Evolutionary conservation across 2,113 vertebrate genomes (phyloP).

Genomic region (Equus przewalskii): DNA sequence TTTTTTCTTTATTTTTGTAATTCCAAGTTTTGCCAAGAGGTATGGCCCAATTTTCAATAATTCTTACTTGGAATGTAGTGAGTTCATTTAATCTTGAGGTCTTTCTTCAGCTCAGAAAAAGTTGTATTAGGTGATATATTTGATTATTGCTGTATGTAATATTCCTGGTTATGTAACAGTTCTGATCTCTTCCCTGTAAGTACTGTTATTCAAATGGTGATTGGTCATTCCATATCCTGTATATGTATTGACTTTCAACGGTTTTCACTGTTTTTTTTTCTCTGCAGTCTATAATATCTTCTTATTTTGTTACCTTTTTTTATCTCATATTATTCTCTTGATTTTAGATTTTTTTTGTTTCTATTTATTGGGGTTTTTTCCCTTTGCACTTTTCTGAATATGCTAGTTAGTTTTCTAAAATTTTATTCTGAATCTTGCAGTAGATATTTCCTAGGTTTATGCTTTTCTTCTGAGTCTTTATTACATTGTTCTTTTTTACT

Average conservation of each 20-base stretch:
- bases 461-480: not conserved
- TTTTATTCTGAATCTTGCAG: slow-evolving; percentile 12
- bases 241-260: not conserved
- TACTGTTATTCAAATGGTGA: not conserved
- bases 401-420: not conserved
- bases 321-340: not conserved
- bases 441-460: not conserved
- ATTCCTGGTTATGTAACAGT: not conserved
- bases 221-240: not conserved
- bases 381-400: not conserved
- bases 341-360: not conserved
- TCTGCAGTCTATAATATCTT: not conserved
- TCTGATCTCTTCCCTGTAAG: not conserved
- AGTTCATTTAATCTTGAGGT: not conserved
- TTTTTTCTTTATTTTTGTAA: slow-evolving; percentile 12
- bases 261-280: not conserved
- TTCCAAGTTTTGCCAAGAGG: slow-evolving; percentile 20
- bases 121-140: not conserved
- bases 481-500: not conserved
- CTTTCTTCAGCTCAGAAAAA: slow-evolving; percentile 24
- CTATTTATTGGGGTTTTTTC: not conserved
- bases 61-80: not conserved
- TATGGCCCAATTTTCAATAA: slow-evolving; percentile 6
- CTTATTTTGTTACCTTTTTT: not conserved
- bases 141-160: not conserved